Evolutionary conservation across 92 coral and sea anemone species (phyloP).

Genomic region (Porites cylindrica): DNA sequence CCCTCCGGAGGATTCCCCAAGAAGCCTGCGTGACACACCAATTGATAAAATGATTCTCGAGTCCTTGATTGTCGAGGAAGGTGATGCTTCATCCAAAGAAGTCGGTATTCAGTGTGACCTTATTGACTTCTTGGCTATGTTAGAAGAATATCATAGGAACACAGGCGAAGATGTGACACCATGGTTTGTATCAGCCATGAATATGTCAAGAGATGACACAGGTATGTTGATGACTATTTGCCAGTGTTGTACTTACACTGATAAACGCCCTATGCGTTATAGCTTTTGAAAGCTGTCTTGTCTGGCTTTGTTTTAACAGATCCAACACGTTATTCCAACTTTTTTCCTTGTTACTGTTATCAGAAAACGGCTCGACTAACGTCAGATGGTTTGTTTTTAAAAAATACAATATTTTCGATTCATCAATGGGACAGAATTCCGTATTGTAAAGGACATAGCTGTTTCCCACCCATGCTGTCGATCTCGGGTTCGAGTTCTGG

Average conservation of each 20-base stretch:
- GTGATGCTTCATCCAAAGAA: background rate
- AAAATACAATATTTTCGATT: too few species aligned
- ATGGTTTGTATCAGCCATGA: slow-evolving; percentile 64
- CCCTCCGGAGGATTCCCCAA: slow-evolving; percentile 7
- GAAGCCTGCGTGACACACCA: background rate
- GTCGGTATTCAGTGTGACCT: slow-evolving; percentile 69
- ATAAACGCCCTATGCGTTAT: too few species aligned
- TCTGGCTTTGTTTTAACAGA: too few species aligned
- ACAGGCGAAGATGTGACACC: slow-evolving; percentile 21
- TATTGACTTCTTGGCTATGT: slow-evolving; percentile 54
- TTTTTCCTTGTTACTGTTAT: too few species aligned
- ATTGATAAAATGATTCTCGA: background rate
- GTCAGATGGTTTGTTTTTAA: too few species aligned
- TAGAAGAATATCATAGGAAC: slow-evolving; percentile 47
- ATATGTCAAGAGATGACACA: slow-evolving; percentile 37
- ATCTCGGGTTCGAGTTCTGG: too few species aligned
- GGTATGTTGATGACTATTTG: slow-evolving; percentile 28
- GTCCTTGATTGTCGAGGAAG: background rate
- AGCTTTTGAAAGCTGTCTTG: too few species aligned
- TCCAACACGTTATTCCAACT: too few species aligned
- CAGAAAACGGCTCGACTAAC: too few species aligned
- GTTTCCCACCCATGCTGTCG: too few species aligned
- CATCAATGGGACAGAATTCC: too few species aligned
- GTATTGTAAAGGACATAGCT: too few species aligned
- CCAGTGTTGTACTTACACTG: background rate